Base-by-base conservation (phyloP, 2,888 invertebrate species). In the Polydrusus tereticollis region DNA sequence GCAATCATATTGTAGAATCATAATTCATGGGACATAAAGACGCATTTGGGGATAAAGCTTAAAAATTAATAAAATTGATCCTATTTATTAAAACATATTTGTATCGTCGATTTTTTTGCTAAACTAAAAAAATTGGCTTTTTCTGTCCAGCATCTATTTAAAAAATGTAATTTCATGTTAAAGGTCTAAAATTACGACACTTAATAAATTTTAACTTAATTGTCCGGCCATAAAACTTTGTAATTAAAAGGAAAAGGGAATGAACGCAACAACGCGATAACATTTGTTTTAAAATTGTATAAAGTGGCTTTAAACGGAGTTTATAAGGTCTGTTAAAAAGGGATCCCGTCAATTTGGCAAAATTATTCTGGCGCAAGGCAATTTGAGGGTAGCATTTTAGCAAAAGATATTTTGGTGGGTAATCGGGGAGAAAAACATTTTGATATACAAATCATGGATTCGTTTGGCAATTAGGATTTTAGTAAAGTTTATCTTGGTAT, bases 211-310 rank as follows among this genome's bases (percentile, higher is more conserved):
- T 47, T 47, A 47, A 47, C 47, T 10, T 47, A 47, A 47, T 47
- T n/a, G 47, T 47, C n/a, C 47, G 6, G 21, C 47, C 47, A 23
- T 47, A 47, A 47, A 47, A 47, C 47, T 47, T 21, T 47, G 47
- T 47, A 47, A 47, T 47, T 47, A 47, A 47, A 47, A 47, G 47
- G 47, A 47, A 47, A 21, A 12, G 47, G 47, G 47, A 47, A 47
- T 47, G 23, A 47, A 21, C 47, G 47, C 23, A 29, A 45, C 41
- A 41, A 41, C 14, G 41, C 41, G 41, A 41, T 41, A 41, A 41
- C 41, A 41, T 41, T 41, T 41, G 41, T 41, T 41, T 41, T 41
- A 41, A 41, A 41, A 41, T 41, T 47, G 47, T 47, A 47, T 47
- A 21, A 47, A 47, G 47, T 47, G 47, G 47, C 47, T 47, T 47